Conservation (phyloP, 2,888 invertebrate genomes). For the Lycaena phlaeas region DNA sequence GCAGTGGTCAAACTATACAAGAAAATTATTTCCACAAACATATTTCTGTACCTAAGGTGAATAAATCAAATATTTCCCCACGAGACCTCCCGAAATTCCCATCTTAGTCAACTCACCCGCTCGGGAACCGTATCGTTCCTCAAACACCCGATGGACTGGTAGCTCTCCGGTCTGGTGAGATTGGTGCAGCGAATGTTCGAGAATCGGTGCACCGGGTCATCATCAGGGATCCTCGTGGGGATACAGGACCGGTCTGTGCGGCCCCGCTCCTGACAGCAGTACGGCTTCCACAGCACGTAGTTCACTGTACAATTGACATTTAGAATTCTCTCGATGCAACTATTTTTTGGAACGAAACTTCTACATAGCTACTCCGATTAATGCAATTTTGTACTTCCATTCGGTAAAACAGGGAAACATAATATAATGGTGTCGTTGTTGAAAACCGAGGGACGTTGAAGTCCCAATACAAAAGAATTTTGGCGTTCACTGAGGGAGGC, state of each 20-base stretch:
- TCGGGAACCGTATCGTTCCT: slow-evolving; percentile 23
- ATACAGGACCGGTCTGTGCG: slow-evolving; percentile 25
- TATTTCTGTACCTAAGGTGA: no score
- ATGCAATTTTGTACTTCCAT: no score
- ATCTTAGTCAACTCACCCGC: slow-evolving; percentile 28
- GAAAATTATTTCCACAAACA: no score
- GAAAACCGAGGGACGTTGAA: no score
- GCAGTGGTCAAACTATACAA: no score
- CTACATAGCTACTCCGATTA: no score
- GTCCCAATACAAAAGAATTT: no score
- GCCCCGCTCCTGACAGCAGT: slow-evolving; percentile 28
- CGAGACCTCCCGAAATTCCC: neutral
- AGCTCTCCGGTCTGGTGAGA: slow-evolving; percentile 31
- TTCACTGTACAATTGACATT: slow-evolving; percentile 27
- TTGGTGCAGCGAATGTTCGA: slow-evolving; percentile 31
- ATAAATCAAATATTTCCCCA: neutral
- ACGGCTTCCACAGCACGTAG: slow-evolving; percentile 28
- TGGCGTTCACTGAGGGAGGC: no score
- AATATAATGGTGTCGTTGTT: no score
- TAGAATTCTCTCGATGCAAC: no score
- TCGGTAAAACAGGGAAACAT: no score
- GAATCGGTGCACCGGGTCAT: slow-evolving; percentile 33
- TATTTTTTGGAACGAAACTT: no score
- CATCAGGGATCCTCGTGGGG: slow-evolving; percentile 25
- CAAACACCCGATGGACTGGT: slow-evolving; percentile 28